phyloP scores from a whole-genome alignment of 1,140 invertebrate genomes.

The Cyclina sinensis region DNA sequence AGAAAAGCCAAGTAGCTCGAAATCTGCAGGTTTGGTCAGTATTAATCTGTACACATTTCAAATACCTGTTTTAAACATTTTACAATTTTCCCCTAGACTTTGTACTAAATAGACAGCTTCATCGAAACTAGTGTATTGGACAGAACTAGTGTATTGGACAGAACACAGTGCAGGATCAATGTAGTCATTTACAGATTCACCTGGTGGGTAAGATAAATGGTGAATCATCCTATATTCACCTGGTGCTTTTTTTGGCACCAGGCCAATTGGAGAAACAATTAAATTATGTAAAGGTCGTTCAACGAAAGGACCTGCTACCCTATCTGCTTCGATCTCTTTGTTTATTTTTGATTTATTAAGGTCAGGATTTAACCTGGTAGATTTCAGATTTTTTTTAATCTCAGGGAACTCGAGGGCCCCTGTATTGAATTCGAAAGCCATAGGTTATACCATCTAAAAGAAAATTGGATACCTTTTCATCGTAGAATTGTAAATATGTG shows the following conservation, averaged over 20 bases:
- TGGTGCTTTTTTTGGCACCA: conserved; percentile 63
- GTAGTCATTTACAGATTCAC: conserved; percentile 60
- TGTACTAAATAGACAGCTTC: conserved; percentile 47
- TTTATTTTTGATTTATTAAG: conserved; percentile 33
- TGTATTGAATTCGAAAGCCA: background rate
- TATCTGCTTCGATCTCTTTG: conserved; percentile 28
- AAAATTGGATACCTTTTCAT: background rate
- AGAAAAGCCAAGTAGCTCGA: conserved; percentile 15
- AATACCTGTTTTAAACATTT: conserved; percentile 47
- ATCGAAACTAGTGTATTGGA: conserved; percentile 44
- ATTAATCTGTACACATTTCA: conserved; percentile 25
- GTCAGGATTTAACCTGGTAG: background rate
- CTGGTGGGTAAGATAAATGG: conserved; percentile 66
- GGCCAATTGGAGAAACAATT: conserved; percentile 53
- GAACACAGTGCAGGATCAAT: conserved; percentile 29
- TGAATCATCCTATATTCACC: conserved; percentile 68
- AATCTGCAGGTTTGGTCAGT: conserved; percentile 12
- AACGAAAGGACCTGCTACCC: conserved; percentile 56
- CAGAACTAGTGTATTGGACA: no score
- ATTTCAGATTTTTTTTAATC: conserved; percentile 8
- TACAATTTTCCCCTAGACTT: background rate
- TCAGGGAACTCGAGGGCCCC: background rate
- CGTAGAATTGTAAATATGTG: no score
- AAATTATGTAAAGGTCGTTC: conserved; percentile 32
- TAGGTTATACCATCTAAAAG: background rate